Evolutionary conservation across 2,113 vertebrate genomes (phyloP), one percentile per base, ranked within the genome.

Genomic region (Syngnathus typhle): DNA sequence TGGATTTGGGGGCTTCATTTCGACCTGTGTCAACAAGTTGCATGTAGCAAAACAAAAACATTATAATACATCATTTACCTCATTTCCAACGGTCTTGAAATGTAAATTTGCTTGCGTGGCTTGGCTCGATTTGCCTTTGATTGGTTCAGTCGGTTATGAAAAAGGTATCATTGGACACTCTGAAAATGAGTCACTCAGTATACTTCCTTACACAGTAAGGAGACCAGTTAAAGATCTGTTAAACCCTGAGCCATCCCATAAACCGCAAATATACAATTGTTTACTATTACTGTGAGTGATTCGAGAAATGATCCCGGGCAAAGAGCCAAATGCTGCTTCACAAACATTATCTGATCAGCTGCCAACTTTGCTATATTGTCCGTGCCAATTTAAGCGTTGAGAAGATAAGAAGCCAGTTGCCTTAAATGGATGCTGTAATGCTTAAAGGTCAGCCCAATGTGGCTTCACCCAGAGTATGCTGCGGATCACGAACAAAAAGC

Each of bases 1-100:
- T 60, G 60, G 43, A 44, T 52, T 73, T 51, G 23, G 37, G 67
- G 69, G 65, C 49, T 37, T 77, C 67, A 60, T 69, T 74, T 37
- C 68, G 72, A 70, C 61, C 43, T 52, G 44, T 74, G 69, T 55
- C 69, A 60, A 36, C 59, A 19, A n/a, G 7, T 52, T 21, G 7
- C 49, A 52, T 8, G 3, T 3, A 9, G 49, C 49, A 9, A 52
- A 52, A n/a, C 49, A 21, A n/a, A n/a, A 52, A n/a, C 49, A 52
- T 21, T 9, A 9, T 9, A n/a, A 10, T 52, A 21, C 21, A 21
- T n/a, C 7, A 21, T 52, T 21, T 10, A 7, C 49, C 19, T 18
- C 49, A 52, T 21, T 21, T 8, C 49, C 49, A 6, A 15, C 46
- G 18, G 4, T 18, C 4, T 15, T 16, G 16, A 51, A 51, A n/a